A percentile compares a stretch with the other conserved stretches of the same genome.
Evolutionary conservation across 2,113 vertebrate genomes (phyloP).

Genomic region (Xiphophorus maculatus): DNA sequence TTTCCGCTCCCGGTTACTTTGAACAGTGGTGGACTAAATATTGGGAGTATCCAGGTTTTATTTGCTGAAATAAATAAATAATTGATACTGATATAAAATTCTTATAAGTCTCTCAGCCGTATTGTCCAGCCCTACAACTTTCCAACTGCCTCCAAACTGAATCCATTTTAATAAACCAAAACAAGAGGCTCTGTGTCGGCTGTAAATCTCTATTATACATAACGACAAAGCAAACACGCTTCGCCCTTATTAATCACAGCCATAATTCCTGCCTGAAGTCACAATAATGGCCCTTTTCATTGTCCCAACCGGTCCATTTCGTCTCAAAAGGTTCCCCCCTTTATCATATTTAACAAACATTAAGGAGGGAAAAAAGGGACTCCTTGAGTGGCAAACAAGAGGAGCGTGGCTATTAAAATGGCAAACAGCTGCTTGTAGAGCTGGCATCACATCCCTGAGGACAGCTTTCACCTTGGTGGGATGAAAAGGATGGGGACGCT

Average conservation of each 20-base stretch:
- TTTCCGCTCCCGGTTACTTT: no score
- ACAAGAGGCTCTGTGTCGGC: constrained; percentile 37
- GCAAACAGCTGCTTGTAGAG: constrained; percentile 43
- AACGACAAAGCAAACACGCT: constrained; percentile 32
- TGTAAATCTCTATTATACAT: constrained; percentile 4
- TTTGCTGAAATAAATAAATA: no score
- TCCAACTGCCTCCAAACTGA: constrained; percentile 42
- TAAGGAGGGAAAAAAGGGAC: constrained; percentile 6
- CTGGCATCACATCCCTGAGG: constrained; percentile 31
- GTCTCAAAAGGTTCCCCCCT: constrained; percentile 34
- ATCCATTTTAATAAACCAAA: constrained; percentile 35
- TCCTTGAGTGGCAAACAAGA: constrained; percentile 43
- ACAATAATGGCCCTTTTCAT: constrained; percentile 6
- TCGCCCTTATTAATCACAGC: constrained; percentile 34
- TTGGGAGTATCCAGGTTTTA: no score
- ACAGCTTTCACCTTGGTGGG: constrained; percentile 49
- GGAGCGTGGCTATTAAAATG: constrained; percentile 42
- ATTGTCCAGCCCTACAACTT: constrained; percentile 6
- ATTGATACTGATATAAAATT: no score
- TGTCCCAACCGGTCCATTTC: neutral
- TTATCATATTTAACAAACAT: constrained; percentile 53
- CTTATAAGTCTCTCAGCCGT: no score
- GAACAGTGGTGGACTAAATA: no score
- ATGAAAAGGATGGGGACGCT: constrained; percentile 32
- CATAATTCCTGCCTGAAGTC: constrained; percentile 50